phyloP scores from a whole-genome alignment of 2,113 vertebrate species.

The Taurulus bubalis region DNA sequence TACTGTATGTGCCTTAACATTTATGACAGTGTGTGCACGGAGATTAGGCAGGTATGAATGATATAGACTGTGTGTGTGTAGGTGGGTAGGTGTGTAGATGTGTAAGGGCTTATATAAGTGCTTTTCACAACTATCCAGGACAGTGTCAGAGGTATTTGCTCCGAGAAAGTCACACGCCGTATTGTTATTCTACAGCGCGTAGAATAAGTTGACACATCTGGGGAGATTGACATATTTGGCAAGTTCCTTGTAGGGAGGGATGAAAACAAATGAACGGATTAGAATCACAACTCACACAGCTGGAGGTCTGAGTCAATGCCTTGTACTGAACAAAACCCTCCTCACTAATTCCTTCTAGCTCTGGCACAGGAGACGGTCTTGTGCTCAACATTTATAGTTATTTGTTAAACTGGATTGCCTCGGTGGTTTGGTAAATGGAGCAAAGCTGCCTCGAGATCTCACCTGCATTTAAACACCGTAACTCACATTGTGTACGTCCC shows the following conservation, averaged over 20 bases:
- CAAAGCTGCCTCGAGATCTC: constrained; percentile 52
- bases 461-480: constrained; percentile 44
- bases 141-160: constrained; percentile 10
- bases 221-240: constrained; percentile 61
- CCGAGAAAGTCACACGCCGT: constrained; percentile 5
- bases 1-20: background rate
- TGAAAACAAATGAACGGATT: constrained; percentile 65
- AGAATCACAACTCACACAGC: constrained; percentile 64
- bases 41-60: background rate
- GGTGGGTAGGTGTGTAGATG: background rate
- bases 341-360: constrained; percentile 48
- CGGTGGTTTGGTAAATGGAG: constrained; percentile 39
- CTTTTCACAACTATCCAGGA: constrained; percentile 12
- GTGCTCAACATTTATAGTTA: constrained; percentile 45
- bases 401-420: constrained; percentile 59
- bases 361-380: constrained; percentile 42
- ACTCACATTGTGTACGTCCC: constrained; percentile 26
- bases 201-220: constrained; percentile 37
- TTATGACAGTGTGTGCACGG: background rate
- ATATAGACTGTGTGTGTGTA: background rate
- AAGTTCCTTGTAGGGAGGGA: constrained; percentile 28
- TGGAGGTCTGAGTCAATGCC: constrained; percentile 60
- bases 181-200: background rate
- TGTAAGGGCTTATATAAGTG: background rate
- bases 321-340: constrained; percentile 50